Percentiles rank a stretch among this genome's conserved stretches.
Conservation (phyloP, 2,797 vertebrate genomes). For the Tachyglossus aculeatus region DNA sequence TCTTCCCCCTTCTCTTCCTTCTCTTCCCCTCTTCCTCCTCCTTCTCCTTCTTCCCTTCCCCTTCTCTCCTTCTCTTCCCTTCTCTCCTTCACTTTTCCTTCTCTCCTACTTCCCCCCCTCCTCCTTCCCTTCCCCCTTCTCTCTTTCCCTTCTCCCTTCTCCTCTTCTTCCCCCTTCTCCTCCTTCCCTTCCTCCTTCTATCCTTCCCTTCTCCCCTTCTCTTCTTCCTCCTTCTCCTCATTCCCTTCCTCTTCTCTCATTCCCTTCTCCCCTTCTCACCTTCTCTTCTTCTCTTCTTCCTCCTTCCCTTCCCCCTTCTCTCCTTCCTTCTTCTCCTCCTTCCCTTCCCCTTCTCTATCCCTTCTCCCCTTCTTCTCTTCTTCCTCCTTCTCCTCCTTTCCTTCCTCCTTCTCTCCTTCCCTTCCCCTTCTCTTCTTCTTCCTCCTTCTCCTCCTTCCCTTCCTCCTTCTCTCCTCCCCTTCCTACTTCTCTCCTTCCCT, state of each 20-base stretch:
- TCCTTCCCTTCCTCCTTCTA: not conserved
- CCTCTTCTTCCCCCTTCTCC: not conserved
- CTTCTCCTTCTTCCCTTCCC: not conserved
- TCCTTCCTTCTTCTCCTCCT: not conserved
- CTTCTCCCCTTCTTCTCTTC: no score
- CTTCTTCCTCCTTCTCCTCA: not conserved
- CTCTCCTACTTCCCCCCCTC: no score
- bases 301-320: no score
- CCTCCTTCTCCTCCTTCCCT: not conserved
- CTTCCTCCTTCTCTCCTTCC: not conserved
- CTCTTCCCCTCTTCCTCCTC: no score
- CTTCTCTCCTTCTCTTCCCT: not conserved
- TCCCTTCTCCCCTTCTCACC: not conserved
- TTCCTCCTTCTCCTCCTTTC: not conserved
- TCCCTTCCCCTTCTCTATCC: not conserved
- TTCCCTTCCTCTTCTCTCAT: not conserved
- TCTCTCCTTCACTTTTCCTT: not conserved
- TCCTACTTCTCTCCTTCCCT: no score
- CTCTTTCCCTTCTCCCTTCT: not conserved
- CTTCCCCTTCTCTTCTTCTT: not conserved
- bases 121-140: not conserved
- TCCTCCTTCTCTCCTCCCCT: accelerated
- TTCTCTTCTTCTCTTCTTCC: not conserved
- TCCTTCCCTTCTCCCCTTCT: no score
- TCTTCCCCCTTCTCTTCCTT: no score